Percentiles rank a stretch among this genome's conserved stretches.
Evolutionary conservation across 1,140 invertebrate species (phyloP).

Genomic region (Atta colombica): DNA sequence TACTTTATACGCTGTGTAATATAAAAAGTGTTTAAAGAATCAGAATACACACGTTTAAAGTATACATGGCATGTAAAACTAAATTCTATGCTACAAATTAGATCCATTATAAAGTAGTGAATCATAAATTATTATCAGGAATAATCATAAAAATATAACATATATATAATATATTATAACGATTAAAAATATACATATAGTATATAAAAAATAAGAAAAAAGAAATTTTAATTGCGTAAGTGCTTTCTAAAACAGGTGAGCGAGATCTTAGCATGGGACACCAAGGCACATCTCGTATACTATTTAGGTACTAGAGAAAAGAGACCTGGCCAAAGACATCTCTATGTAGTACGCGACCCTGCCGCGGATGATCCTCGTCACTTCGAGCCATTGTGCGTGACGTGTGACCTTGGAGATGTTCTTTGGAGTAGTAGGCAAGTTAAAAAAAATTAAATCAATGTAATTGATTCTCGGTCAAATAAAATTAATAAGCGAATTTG

Average conservation of each 20-base stretch:
- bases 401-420: slow-evolving; percentile 90
- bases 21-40: background rate
- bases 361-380: slow-evolving; percentile 90
- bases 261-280: slow-evolving; percentile 95
- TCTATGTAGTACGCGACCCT: slow-evolving; percentile 92
- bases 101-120: background rate
- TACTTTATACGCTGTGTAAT: background rate
- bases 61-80: background rate
- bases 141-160: background rate
- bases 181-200: background rate
- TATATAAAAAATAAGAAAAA: background rate
- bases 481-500: background rate
- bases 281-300: slow-evolving; percentile 93
- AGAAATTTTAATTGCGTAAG: background rate
- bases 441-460: background rate
- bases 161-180: background rate
- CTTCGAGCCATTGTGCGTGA: slow-evolving; percentile 92
- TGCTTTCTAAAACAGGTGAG: slow-evolving; percentile 85
- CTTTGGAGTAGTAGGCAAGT: slow-evolving; percentile 90
- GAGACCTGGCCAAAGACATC: slow-evolving; percentile 94
- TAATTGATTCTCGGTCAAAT: background rate
- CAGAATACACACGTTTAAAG: background rate
- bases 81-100: background rate
- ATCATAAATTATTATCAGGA: background rate
- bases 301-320: slow-evolving; percentile 93